Base-by-base conservation (phyloP, 2,888 invertebrate genomes). In the Caenorhabditis wallacei region DNA sequence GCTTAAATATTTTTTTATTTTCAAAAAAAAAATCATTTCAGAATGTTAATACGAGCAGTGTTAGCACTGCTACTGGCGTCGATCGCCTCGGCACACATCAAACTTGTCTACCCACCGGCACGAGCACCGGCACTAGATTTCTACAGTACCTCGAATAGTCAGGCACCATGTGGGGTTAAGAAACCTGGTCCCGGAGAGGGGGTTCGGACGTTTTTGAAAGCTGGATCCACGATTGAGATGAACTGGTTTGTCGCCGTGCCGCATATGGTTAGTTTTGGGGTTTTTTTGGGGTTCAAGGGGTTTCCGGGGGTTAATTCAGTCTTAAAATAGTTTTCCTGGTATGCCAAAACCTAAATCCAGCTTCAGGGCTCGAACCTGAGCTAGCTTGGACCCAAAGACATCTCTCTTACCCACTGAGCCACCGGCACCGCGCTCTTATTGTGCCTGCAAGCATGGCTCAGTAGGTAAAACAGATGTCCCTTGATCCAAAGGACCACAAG, bases 171-270 rank as follows among this genome's bases (percentile, higher is more conserved):
- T 93, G 97, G 97, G 86, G 96, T 97, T 96, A 96, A 97, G 26
- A 96, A 95, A 95, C 96, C 87, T 22, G 72, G 80, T 7, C 16
- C 30, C 0, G 86, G 84, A 61, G 59, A 84, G 72, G 86, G 87
- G n/a, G 76, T 84, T 10, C 75, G 85, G 18, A 88, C 88, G 10
- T 88, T 80, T 68, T 61, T 88, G 40, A 70, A 88, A 64, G 76
- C 96, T 20, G 97, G 96, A 70, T 95, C 96, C 83, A 94, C 94
- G 84, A 95, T 97, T 91, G 96, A 95, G 93, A 95, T 96, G 63
- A 95, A 96, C 84, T 97, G 97, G 97, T 96, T 96, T 93, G 94
- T 97, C 90, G 96, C 96, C 13, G 97, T 96, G 93, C 96, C 97
- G 5, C 97, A 97, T 92, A 94, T 95, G 93, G 96, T 96, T 93